Base-by-base conservation (phyloP, 2,888 invertebrate genomes). In the Calameuta idolon region DNA sequence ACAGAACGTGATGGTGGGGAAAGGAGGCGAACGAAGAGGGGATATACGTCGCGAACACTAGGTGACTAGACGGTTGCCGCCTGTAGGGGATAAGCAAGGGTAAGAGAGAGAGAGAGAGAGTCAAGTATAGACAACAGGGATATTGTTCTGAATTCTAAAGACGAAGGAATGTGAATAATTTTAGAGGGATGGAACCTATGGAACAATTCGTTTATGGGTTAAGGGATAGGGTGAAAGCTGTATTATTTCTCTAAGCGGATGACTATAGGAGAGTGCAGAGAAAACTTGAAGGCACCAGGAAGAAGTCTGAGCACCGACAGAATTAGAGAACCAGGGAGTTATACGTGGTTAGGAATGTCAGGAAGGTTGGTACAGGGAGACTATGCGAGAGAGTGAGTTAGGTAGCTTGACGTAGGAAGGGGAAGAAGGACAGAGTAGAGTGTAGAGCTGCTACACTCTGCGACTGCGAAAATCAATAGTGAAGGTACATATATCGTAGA, bases 401-500 rank as follows among this genome's bases (percentile, higher is more conserved):
- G 76, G 71, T 69, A 76, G 69, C 76, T 37, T 69, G 35, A 33
- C 12, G 31, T 5, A 69, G 69, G 69, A 31, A 30, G 23, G 37
- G 37, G 35, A 55, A 40, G 12, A 33, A 40, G 69, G 33, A 73
- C 34, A n/a, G 37, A 31, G 37, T 73, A 68, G 75, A 75, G 78
- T 55, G 74, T 55, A 69, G 74, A 76, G 76, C 74, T 69, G 76
- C 35, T 80, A 76, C 55, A 81, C 69, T 75, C 75, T 79, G 79
- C 78, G 78, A 82, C 83, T 82, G 81, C 82, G 85, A 85, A 85
- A 85, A 85, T 85, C 84, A 85, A 85, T 85, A 85, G 86, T 78
- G 83, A 83, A 75, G 83, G 84, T 87, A 86, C 88, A 87, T 87
- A 86, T 89, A 86, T 87, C 82, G 83, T 83, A 82, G 82, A 85